Percentiles rank a stretch among this genome's conserved stretches.
Conservation (phyloP, 2,888 invertebrate species). For the Macaria notata region DNA sequence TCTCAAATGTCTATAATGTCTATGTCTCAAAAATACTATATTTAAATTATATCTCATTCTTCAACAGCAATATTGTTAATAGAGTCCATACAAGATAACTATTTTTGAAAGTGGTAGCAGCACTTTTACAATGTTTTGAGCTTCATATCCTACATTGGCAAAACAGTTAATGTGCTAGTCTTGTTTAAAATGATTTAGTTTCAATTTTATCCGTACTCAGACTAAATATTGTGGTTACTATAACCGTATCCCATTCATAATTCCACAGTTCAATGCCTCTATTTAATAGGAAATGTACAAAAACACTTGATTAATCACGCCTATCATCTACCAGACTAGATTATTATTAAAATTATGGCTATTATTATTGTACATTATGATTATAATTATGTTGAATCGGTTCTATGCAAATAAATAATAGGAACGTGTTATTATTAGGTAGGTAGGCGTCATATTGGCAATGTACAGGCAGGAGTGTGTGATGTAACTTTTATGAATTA, state of each 20-base stretch:
- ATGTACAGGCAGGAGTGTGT: slow-evolving; percentile 40
- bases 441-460: slow-evolving; percentile 48
- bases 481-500: slow-evolving; percentile 37
- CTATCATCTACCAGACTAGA: slow-evolving; percentile 11
- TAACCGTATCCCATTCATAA: slow-evolving; percentile 14
- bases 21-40: too few relatives aligned
- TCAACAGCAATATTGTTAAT: background rate
- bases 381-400: slow-evolving; percentile 15
- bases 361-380: slow-evolving; percentile 21
- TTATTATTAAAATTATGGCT: slow-evolving; percentile 11
- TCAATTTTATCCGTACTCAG: too few relatives aligned
- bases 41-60: slow-evolving; percentile 1
- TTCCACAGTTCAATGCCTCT: slow-evolving; percentile 14
- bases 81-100: too few relatives aligned
- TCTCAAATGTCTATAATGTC: slow-evolving; percentile 2
- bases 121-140: too few relatives aligned
- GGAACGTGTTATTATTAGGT: slow-evolving; percentile 45
- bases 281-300: slow-evolving; percentile 10
- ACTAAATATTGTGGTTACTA: too few relatives aligned
- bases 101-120: too few relatives aligned
- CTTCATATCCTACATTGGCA: too few relatives aligned
- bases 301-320: slow-evolving; percentile 16
- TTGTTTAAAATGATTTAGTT: too few relatives aligned
- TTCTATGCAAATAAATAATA: slow-evolving; percentile 58
- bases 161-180: too few relatives aligned